Conservation (phyloP, 2,113 vertebrate genomes). For the Pelvicachromis taeniatus region DNA sequence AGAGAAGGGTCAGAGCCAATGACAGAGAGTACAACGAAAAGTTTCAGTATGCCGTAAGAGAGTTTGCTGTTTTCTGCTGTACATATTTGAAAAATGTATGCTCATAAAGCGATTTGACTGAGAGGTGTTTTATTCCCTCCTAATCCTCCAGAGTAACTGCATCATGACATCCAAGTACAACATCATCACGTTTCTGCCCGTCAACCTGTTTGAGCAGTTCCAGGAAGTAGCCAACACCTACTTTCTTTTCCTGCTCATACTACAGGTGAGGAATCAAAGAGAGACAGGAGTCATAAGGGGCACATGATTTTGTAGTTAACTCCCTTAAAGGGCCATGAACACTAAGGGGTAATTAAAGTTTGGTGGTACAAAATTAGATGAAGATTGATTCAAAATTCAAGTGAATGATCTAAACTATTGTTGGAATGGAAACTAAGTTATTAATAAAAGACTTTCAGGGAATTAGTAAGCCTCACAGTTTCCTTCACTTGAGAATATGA, state of each 20-base stretch:
- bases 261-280: constrained; percentile 78
- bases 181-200: constrained; percentile 89
- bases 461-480: not conserved
- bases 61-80: not conserved
- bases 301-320: not conserved
- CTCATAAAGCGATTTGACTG: not conserved
- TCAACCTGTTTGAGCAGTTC: constrained; percentile 98
- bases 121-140: not conserved
- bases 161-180: constrained; percentile 98
- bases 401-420: not conserved
- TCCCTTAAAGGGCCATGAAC: not conserved
- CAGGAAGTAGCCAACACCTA: constrained; percentile 98
- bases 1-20: constrained; percentile 86
- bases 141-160: constrained; percentile 83
- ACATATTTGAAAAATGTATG: not conserved
- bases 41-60: constrained; percentile 90
- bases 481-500: not conserved
- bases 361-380: not conserved
- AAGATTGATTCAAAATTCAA: not conserved
- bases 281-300: not conserved
- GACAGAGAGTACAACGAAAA: constrained; percentile 91
- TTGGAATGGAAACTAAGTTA: not conserved
- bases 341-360: not conserved
- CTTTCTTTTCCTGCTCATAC: constrained; percentile 94
- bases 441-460: not conserved